Percentiles rank a stretch among this genome's conserved stretches.
Conservation (phyloP, 1,140 invertebrate species). For the Cecropterus lyciades region DNA sequence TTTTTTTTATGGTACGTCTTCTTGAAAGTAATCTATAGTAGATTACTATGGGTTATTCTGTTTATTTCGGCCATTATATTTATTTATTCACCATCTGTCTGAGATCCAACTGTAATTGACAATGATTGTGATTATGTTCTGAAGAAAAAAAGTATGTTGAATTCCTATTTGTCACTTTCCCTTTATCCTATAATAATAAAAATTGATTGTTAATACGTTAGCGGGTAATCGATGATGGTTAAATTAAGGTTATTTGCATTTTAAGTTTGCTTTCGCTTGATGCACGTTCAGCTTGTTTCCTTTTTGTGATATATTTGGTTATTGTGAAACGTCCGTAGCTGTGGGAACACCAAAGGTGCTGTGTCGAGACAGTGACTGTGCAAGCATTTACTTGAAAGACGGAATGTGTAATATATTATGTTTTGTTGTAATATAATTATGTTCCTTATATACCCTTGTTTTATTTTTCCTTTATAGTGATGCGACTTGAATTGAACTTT, state of each 20-base stretch:
- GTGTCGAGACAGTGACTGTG: constrained; percentile 41
- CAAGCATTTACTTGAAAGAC: constrained; percentile 61
- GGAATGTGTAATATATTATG: constrained; percentile 62
- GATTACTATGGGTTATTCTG: too few species aligned
- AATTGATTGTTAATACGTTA: constrained; percentile 21
- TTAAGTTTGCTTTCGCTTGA: constrained; percentile 44
- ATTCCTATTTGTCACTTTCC: constrained; percentile 6
- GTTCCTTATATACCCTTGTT: constrained; percentile 62
- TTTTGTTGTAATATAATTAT: constrained; percentile 77
- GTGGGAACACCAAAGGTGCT: constrained; percentile 45
- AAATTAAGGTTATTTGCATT: constrained; percentile 36
- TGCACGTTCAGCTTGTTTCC: constrained; percentile 38
- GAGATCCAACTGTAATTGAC: too few species aligned
- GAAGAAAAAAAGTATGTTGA: not conserved
- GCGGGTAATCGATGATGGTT: constrained; percentile 4
- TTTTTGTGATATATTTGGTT: constrained; percentile 40
- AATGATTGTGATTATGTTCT: too few species aligned
- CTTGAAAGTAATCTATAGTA: too few species aligned
- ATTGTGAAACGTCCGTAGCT: constrained; percentile 32
- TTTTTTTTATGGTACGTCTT: too few species aligned
- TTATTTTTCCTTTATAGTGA: constrained; percentile 44
- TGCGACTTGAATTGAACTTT: too few species aligned
- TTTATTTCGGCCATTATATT: too few species aligned
- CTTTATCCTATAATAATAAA: constrained; percentile 3
- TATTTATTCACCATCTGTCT: too few species aligned